Evolutionary conservation across 1,140 invertebrate genomes (phyloP), one percentile per base, ranked within the genome.

Genomic region (Phenacoccus solenopsis): DNA sequence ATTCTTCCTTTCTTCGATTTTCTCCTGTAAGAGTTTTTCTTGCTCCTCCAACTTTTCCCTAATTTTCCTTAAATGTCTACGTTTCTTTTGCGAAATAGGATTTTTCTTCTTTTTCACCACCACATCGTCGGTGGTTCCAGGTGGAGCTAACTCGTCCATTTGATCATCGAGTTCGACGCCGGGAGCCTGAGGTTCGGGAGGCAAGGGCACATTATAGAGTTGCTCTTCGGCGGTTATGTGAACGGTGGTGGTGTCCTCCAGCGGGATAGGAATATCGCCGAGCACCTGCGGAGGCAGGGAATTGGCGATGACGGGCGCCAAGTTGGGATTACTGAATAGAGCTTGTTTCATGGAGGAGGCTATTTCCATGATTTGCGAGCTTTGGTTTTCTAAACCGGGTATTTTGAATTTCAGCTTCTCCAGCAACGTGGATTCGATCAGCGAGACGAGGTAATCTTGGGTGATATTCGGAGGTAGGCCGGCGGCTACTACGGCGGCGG

Each of bases 71-170:
- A 64, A 9, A 3, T 64, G 59, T 3, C 59, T 3, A 64, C 59
- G 59, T 64, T 64, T 64, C 59, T 64, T 64, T 27, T 64, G 59
- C 2, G 59, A 64, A 27, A 64, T 64, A 7, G 59, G 59, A 25
- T 64, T 64, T 22, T 64, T 64, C 20, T 64, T 64, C 59, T 64
- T 64, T 27, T 64, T 64, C 9, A 10, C 25, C 2, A n/a, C 4
- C 7, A 22, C 59, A 10, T 64, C 59, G 59, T 24, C 59, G 10
- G 20, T 22, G 59, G 59, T 5, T 4, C 59, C 22, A 64, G 59
- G 13, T 2, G 25, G 38, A 49, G 4, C 5, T 10, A 16, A 2
- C 20, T 49, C 38, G 30, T 5, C 5, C 20, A 16, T 32, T 7
- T 7, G 5, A 32, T 32, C 30, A 7, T 7, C 5, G 5, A 7